These are phyloP conservation scores for Sturnus vulgaris DNA, from an alignment of 2,113 vertebrate species.

Conservation along the genomic window DNA sequence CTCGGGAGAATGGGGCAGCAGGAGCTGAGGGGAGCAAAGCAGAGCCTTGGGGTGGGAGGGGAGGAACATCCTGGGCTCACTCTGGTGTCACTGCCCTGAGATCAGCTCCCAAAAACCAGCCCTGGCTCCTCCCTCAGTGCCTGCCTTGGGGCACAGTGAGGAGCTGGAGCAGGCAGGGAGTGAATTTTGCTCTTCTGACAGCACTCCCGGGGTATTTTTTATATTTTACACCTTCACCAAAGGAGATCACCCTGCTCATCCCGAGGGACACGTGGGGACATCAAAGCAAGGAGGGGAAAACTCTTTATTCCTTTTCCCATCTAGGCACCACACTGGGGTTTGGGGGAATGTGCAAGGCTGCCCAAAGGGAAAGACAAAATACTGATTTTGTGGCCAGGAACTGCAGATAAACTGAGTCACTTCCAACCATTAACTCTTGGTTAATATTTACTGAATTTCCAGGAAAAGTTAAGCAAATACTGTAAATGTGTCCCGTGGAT, in stretches of 20 bases:
- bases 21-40: neutral
- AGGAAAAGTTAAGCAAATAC: neutral
- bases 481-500: neutral
- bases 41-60: neutral
- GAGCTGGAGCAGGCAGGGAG: neutral
- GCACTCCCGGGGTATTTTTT: neutral
- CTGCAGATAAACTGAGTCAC: neutral
- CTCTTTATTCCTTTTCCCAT: neutral
- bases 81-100: neutral
- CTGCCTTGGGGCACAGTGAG: neutral
- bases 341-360: neutral
- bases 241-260: neutral
- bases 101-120: neutral
- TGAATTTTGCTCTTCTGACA: neutral
- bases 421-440: neutral
- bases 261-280: neutral
- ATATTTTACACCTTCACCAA: neutral
- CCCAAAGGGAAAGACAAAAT: neutral
- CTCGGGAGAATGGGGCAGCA: neutral
- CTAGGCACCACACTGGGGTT: neutral
- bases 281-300: neutral
- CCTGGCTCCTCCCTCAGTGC: neutral
- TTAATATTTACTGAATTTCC: neutral
- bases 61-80: neutral
- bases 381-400: neutral